phyloP scores from a whole-genome alignment of 2,113 vertebrate species.

The Nothoprocta perdicaria region DNA sequence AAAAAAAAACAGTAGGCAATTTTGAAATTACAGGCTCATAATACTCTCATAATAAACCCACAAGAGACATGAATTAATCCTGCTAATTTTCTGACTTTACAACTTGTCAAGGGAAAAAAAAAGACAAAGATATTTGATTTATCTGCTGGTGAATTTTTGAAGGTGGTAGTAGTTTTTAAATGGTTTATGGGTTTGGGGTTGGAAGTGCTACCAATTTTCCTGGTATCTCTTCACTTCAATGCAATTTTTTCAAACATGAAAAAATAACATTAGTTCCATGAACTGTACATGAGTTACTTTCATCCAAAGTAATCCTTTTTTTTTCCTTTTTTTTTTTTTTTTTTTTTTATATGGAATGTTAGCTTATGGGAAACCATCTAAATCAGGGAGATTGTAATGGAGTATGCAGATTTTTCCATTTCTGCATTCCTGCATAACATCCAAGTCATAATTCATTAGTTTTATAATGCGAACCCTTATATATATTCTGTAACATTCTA shows the following conservation, averaged over 20 bases:
- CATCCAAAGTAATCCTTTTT: neutral
- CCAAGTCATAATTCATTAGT: rapidly evolving
- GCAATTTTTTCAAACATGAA: neutral
- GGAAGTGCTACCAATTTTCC: neutral
- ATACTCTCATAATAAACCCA: rapidly evolving
- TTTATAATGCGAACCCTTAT: neutral
- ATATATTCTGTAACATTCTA: too few species aligned
- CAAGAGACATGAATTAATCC: neutral
- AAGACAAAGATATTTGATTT: neutral
- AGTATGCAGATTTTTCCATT: neutral
- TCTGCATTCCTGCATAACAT: neutral
- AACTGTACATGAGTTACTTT: neutral
- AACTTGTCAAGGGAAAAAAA: rapidly evolving
- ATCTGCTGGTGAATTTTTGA: neutral
- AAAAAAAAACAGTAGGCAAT: neutral
- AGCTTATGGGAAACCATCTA: neutral
- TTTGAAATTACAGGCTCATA: neutral
- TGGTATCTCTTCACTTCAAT: neutral
- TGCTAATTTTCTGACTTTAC: neutral
- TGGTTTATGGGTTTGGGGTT: rapidly evolving
- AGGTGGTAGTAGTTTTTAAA: neutral
- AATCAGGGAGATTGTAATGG: neutral
- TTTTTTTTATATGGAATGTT: neutral
- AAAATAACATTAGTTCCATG: neutral
- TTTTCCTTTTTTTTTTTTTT: neutral